Conservation (phyloP, 2,888 invertebrate species). For the Diaperis boleti region DNA sequence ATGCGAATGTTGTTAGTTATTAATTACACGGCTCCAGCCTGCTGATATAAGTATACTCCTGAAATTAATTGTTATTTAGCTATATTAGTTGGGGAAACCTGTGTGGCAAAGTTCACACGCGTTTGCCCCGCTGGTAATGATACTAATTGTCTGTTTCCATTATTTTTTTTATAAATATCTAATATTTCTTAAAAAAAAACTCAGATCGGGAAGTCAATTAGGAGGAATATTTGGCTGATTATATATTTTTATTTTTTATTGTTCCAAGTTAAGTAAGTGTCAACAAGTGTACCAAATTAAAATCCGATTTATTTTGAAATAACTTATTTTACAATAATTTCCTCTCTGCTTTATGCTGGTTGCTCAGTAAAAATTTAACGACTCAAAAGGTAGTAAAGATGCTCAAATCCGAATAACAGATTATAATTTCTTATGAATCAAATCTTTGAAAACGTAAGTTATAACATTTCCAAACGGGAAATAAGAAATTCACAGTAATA, state of each 20-base stretch:
- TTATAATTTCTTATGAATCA: conserved; percentile 30
- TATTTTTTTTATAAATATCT: no score
- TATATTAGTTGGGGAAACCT: conserved; percentile 9
- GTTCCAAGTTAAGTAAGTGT: no score
- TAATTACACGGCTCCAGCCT: conserved; percentile 26
- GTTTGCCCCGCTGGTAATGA: neutral
- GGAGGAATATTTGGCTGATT: no score
- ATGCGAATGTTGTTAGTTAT: conserved; percentile 38
- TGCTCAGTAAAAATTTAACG: conserved; percentile 18
- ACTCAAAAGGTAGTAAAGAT: conserved; percentile 11
- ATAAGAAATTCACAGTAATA: conserved; percentile 40
- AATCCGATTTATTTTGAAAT: no score
- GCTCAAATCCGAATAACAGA: conserved; percentile 22
- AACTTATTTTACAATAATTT: no score
- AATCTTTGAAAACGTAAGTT: conserved; percentile 26
- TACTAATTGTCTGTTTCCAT: neutral
- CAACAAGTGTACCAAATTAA: no score
- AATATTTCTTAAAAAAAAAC: no score
- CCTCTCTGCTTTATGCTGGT: neutral
- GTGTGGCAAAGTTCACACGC: neutral
- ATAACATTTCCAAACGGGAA: conserved; percentile 28
- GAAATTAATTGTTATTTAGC: conserved; percentile 29
- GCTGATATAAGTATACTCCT: conserved; percentile 28
- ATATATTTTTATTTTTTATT: no score
- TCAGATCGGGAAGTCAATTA: no score